These are phyloP conservation scores for Rhaphigaster nebulosa DNA, from an alignment of 2,888 invertebrate species.

Conservation along the genomic window DNA sequence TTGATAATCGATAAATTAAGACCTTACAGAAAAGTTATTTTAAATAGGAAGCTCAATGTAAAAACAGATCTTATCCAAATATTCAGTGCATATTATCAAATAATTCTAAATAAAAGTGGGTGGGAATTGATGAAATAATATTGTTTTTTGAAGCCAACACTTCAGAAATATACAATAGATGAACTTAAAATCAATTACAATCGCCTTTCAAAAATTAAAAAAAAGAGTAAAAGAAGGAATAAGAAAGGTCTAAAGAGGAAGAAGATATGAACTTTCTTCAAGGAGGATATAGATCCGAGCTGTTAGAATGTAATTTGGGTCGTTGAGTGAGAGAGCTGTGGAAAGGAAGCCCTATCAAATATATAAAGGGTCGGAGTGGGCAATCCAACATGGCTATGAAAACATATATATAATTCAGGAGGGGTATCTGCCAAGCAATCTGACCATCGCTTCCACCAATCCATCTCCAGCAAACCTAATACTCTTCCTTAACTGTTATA, in stretches of 20 bases:
- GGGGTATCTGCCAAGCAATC: conserved; percentile 29
- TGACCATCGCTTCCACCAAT: conserved; percentile 22
- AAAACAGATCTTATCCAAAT: too few relatives aligned
- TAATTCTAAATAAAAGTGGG: too few relatives aligned
- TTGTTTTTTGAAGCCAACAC: too few relatives aligned
- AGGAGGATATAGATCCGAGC: conserved; percentile 23
- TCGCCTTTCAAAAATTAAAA: neutral
- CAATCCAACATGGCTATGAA: conserved; percentile 49
- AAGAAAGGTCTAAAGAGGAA: neutral
- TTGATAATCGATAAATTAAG: too few relatives aligned
- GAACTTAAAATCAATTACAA: neutral
- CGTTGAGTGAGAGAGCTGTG: conserved; percentile 42
- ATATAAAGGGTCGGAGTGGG: conserved; percentile 27
- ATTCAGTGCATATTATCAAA: too few relatives aligned
- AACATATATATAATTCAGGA: conserved; percentile 44
- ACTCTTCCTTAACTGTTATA: neutral
- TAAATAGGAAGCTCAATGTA: too few relatives aligned
- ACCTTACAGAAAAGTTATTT: too few relatives aligned
- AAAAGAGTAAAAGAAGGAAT: neutral
- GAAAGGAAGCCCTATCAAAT: conserved; percentile 42
- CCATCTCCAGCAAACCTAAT: neutral
- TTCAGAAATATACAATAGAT: too few relatives aligned
- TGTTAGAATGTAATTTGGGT: conserved; percentile 49
- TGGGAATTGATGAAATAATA: too few relatives aligned
- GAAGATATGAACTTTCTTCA: neutral